phyloP scores from a whole-genome alignment of 1,140 invertebrate genomes.

The Ditylenchus dipsaci region DNA sequence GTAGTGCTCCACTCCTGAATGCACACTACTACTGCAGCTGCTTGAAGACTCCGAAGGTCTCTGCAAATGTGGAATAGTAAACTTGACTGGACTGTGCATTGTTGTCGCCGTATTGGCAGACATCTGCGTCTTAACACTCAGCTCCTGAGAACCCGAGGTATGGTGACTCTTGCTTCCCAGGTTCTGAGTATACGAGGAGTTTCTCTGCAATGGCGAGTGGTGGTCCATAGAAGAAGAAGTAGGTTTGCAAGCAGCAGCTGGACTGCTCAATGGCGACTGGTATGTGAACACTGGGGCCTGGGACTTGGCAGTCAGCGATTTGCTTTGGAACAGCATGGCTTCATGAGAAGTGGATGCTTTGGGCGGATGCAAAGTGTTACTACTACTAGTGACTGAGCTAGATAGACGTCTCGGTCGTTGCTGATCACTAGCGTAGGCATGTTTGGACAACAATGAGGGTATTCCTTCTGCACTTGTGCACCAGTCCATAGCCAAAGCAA shows the following conservation, averaged over 20 bases:
- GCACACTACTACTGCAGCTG: too few species aligned
- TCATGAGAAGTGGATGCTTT: not conserved
- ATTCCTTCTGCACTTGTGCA: constrained; percentile 24
- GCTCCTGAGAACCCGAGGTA: not conserved
- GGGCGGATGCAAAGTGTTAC: not conserved
- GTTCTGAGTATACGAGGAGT: not conserved
- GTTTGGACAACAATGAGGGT: not conserved
- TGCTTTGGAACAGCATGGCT: not conserved
- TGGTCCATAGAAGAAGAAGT: not conserved
- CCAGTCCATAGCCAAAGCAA: constrained; percentile 29
- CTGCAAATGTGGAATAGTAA: not conserved
- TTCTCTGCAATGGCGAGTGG: not conserved
- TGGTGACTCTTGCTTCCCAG: too few species aligned
- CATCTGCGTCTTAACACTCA: too few species aligned
- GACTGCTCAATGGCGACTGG: not conserved
- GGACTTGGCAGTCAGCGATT: not conserved
- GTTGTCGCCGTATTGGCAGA: not conserved
- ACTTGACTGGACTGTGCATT: not conserved
- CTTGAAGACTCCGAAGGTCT: too few species aligned
- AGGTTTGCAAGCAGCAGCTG: not conserved
- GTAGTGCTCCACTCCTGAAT: too few species aligned
- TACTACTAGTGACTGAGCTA: constrained; percentile 4
- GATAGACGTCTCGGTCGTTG: constrained; percentile 12
- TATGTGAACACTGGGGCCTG: not conserved
- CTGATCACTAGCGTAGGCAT: constrained; percentile 14